A percentile compares a stretch with the other conserved stretches of the same genome.
These are phyloP conservation scores for Tenthredo amoena DNA, from an alignment of 2,888 invertebrate species.

Conservation along the genomic window DNA sequence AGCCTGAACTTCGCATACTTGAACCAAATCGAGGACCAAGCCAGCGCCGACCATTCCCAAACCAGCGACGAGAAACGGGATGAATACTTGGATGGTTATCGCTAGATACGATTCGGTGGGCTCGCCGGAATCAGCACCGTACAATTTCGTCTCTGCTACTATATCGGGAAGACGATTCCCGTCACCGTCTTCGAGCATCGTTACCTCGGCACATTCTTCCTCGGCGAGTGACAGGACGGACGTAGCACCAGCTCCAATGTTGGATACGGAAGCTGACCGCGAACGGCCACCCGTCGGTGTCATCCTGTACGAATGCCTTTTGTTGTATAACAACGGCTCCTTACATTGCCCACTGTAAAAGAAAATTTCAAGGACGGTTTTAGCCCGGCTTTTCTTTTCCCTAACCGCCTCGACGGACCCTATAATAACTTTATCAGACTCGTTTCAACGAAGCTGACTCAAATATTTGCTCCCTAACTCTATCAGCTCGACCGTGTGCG, in stretches of 20 bases:
- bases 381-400: neutral
- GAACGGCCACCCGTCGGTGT: constrained; percentile 73
- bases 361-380: neutral
- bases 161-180: constrained; percentile 80
- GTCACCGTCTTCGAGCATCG: constrained; percentile 70
- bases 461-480: neutral
- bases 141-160: constrained; percentile 79
- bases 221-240: constrained; percentile 59
- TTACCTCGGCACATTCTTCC: constrained; percentile 68
- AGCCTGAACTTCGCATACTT: constrained; percentile 77
- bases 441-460: neutral
- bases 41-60: constrained; percentile 90
- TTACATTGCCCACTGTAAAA: constrained; percentile 74
- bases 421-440: neutral
- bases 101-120: constrained; percentile 81
- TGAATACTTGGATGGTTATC: constrained; percentile 84
- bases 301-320: constrained; percentile 71
- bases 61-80: constrained; percentile 88
- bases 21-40: constrained; percentile 86
- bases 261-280: constrained; percentile 72
- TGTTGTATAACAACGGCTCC: constrained; percentile 70
- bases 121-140: constrained; percentile 75
- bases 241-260: constrained; percentile 61
- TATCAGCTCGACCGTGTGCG: neutral
- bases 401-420: no score